phyloP scores from a whole-genome alignment of 2,888 invertebrate species.

The Galeruca laticollis region DNA sequence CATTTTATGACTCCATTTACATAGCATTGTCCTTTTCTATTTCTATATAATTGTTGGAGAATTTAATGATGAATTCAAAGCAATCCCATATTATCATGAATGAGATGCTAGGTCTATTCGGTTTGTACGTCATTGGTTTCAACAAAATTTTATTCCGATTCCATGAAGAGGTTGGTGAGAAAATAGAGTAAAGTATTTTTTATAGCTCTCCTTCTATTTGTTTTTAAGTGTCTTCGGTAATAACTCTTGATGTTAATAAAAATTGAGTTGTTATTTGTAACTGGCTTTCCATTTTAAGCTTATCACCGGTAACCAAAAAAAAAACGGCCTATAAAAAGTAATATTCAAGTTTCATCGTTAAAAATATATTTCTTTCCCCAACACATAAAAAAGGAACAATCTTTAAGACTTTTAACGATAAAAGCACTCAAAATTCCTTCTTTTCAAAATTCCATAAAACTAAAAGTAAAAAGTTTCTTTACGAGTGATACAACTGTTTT shows the following conservation, averaged over 20 bases:
- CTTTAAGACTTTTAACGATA: constrained; percentile 29
- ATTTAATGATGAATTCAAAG: too few species aligned
- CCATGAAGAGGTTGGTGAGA: too few species aligned
- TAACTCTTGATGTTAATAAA: constrained; percentile 6
- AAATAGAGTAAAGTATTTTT: neutral
- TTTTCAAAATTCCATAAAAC: constrained; percentile 34
- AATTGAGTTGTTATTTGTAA: constrained; percentile 20
- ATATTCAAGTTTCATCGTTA: constrained; percentile 18
- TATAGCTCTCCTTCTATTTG: neutral
- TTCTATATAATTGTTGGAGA: too few species aligned
- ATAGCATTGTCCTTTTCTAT: too few species aligned
- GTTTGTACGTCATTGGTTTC: too few species aligned
- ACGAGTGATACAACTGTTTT: constrained; percentile 29
- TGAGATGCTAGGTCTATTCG: too few species aligned
- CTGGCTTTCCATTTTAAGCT: neutral
- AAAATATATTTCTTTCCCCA: constrained; percentile 24
- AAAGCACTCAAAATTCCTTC: constrained; percentile 34
- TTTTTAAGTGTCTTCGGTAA: constrained; percentile 5
- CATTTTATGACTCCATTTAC: too few species aligned
- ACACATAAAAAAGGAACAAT: constrained; percentile 31
- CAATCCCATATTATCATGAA: too few species aligned
- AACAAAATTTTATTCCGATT: too few species aligned
- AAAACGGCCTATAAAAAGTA: constrained; percentile 15
- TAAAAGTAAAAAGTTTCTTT: constrained; percentile 33
- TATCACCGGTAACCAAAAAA: constrained; percentile 9